Evolutionary conservation across 1,140 invertebrate genomes (phyloP), one percentile per base, ranked within the genome.

Genomic region (Lepidurus apus): DNA sequence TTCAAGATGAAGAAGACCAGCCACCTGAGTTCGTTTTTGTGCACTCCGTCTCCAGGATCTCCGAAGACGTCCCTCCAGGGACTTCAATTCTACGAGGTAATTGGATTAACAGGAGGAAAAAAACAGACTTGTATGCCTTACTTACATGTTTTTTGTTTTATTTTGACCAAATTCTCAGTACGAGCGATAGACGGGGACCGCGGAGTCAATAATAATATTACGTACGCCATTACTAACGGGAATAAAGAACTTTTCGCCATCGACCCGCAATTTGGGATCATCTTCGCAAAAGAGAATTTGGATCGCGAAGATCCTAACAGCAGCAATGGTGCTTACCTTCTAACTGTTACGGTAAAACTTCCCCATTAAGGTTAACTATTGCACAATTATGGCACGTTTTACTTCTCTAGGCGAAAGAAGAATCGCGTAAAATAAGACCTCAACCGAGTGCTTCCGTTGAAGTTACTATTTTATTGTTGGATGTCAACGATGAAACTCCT

Each of bases 401-500:
- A 45, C 26, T 79, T 77, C 84, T 86, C 42, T 81, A 92, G 91
- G 91, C 92, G 17, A 90, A 88, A 80, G 92, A 93, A 87, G 86
- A 91, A 81, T 84, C 89, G 80, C 82, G 86, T 79, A 83, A 84
- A 83, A 82, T 91, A 81, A 84, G 86, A 78, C 92, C 93, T 7
- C 83, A 89, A 26, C 93, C 93, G 0, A 91, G 89, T 76, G 91
- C 92, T 1, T 91, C 89, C 8, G 97, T 95, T 0, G 93, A 97
- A 86, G 92, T 97, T 0, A 97, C 95, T 1, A 90, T 98, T 44
- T 95, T 97, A 78, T 87, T 98, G 9, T 92, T 91, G n/a, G 96
- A 98, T 86, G 91, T 97, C 1, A 98, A 98, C 84, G 96, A 98
- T 86, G 95, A 98, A 86, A 91, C 89, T 3, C 96, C 96, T 8